phyloP scores from a whole-genome alignment of 2,888 invertebrate species.

The Andrena marginata region DNA sequence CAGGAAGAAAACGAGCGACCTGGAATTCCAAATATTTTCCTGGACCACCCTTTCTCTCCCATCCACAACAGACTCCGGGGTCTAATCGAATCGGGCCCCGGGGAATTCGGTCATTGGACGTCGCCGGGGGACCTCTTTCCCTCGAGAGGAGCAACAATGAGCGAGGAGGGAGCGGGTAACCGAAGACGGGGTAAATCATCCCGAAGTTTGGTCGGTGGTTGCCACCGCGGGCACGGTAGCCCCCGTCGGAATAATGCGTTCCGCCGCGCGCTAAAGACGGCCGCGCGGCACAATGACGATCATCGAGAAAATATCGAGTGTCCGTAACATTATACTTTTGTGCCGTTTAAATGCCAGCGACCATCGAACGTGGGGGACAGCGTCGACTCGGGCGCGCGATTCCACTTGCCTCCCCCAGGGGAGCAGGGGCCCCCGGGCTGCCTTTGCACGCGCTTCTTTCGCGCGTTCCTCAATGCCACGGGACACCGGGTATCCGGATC shows the following conservation, averaged over 20 bases:
- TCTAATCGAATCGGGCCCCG: background rate
- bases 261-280: slow-evolving; percentile 63
- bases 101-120: background rate
- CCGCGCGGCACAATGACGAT: slow-evolving; percentile 80
- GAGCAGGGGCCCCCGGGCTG: background rate
- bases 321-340: slow-evolving; percentile 84
- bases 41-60: background rate
- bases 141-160: slow-evolving; percentile 41
- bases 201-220: slow-evolving; percentile 58
- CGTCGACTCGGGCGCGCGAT: slow-evolving; percentile 29
- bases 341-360: slow-evolving; percentile 81
- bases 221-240: slow-evolving; percentile 70
- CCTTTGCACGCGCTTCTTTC: slow-evolving; percentile 34
- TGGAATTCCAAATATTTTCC: slow-evolving; percentile 7
- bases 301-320: slow-evolving; percentile 84
- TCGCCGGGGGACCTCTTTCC: background rate
- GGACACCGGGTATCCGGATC: slow-evolving; percentile 53
- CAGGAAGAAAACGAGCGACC: background rate
- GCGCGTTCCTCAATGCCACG: slow-evolving; percentile 24
- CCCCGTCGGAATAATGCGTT: slow-evolving; percentile 55
- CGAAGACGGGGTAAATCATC: slow-evolving; percentile 80
- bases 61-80: background rate
- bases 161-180: slow-evolving; percentile 71
- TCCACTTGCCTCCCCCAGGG: slow-evolving; percentile 44
- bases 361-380: slow-evolving; percentile 27